Conservation (phyloP, 2,888 invertebrate genomes). For the Hyposoter dolosus region DNA sequence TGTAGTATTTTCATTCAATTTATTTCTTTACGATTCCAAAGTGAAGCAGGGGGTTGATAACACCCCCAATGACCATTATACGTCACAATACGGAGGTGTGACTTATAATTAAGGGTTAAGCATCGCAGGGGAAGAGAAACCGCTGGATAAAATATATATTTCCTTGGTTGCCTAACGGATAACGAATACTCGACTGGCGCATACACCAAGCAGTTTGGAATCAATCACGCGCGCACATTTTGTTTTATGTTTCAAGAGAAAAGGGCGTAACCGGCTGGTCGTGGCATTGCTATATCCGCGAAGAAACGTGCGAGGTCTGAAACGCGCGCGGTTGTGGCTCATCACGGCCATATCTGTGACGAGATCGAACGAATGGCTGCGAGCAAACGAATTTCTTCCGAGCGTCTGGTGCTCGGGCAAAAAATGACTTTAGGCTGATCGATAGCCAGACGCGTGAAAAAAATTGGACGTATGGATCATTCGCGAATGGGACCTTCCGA, state of each 20-base stretch:
- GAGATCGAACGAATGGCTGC: neutral
- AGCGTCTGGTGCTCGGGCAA: neutral
- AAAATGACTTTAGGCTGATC: conserved; percentile 8
- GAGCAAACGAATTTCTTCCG: neutral
- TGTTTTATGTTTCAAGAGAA: neutral
- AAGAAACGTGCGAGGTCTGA: conserved; percentile 1
- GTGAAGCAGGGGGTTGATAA: no score
- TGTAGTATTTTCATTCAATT: no score
- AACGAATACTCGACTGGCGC: conserved; percentile 4
- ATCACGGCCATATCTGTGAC: neutral
- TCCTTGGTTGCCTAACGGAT: neutral
- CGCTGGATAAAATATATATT: neutral
- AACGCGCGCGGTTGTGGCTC: neutral
- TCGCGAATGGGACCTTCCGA: neutral
- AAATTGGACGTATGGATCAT: conserved; percentile 19
- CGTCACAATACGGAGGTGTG: no score
- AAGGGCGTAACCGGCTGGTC: neutral
- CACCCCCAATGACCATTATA: no score
- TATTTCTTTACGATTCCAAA: no score
- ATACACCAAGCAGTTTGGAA: conserved; percentile 10
- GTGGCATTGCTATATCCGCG: conserved; percentile 6
- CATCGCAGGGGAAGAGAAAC: no score
- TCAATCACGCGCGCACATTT: neutral
- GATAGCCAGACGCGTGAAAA: conserved; percentile 1
- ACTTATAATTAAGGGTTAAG: no score